Conservation (phyloP, 2,797 vertebrate species). For the Protonibea diacanthus region DNA sequence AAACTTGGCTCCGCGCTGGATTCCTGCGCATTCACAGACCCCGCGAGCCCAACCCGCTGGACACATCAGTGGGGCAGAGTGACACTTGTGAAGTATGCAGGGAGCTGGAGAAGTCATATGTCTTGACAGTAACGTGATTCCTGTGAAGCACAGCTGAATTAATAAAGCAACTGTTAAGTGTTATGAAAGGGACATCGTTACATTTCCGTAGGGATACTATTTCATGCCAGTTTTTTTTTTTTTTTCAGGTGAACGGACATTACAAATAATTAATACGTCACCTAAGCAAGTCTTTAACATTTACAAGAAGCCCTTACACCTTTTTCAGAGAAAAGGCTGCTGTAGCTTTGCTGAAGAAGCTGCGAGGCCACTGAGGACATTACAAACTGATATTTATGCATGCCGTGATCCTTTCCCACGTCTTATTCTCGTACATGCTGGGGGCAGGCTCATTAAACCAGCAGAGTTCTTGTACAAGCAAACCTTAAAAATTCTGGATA, state of each 20-base stretch:
- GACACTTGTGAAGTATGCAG: constrained; percentile 63
- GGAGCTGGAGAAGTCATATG: constrained; percentile 38
- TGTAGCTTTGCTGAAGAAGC: neutral
- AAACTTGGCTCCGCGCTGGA: constrained; percentile 76
- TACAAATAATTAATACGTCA: neutral
- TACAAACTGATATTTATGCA: too few relatives aligned
- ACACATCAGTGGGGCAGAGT: constrained; percentile 45
- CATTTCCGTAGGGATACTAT: constrained; percentile 23
- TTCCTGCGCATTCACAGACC: constrained; percentile 63
- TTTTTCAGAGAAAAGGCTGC: neutral
- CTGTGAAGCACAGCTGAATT: constrained; percentile 31
- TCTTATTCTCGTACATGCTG: too few relatives aligned
- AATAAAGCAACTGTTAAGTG: constrained; percentile 35
- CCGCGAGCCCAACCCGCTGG: neutral
- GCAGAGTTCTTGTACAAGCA: too few relatives aligned
- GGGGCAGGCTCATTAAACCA: too few relatives aligned
- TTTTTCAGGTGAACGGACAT: neutral
- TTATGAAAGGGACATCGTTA: constrained; percentile 35
- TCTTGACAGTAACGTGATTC: constrained; percentile 61
- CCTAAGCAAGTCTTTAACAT: neutral
- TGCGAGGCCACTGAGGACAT: neutral
- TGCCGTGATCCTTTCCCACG: too few relatives aligned
- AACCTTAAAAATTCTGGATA: too few relatives aligned
- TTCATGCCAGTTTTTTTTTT: constrained; percentile 5
- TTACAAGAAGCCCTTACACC: neutral